Conservation (phyloP, 2,888 invertebrate species). For the Xylocampa areola region DNA sequence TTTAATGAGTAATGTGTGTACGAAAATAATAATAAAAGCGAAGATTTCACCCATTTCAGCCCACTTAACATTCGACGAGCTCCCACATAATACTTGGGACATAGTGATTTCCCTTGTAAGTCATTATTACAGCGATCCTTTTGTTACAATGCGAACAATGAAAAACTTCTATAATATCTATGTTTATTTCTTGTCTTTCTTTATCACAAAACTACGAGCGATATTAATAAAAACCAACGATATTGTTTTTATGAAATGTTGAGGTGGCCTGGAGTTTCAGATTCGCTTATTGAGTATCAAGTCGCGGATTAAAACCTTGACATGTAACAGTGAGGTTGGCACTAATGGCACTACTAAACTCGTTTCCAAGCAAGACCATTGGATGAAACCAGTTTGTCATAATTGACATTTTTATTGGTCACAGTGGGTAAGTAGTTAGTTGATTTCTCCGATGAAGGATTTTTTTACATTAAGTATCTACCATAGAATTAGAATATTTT, state of each 20-base stretch:
- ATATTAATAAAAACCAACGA: conserved; percentile 31
- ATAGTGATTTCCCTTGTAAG: conserved; percentile 59
- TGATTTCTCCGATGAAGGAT: too few species aligned
- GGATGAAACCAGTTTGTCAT: too few species aligned
- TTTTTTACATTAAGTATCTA: too few species aligned
- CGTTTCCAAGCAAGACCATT: too few species aligned
- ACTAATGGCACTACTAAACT: too few species aligned
- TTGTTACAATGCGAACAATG: conserved; percentile 38
- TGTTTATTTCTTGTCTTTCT: conserved; percentile 37
- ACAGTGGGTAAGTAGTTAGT: too few species aligned
- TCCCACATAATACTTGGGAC: conserved; percentile 34
- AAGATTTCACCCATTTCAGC: conserved; percentile 30
- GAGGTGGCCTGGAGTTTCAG: too few species aligned
- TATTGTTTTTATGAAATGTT: conserved; percentile 25
- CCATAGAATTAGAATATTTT: too few species aligned
- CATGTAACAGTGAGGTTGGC: too few species aligned
- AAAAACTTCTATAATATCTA: conserved; percentile 14
- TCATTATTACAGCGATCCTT: conserved; percentile 46
- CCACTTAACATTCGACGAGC: conserved; percentile 53
- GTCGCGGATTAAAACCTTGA: too few species aligned
- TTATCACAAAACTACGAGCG: conserved; percentile 16
- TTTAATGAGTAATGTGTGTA: conserved; percentile 34
- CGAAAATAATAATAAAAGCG: conserved; percentile 28
- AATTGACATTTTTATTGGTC: too few species aligned
- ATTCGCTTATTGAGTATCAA: too few species aligned